phyloP scores from a whole-genome alignment of 2,797 vertebrate species.

The Taenioides sp. region DNA sequence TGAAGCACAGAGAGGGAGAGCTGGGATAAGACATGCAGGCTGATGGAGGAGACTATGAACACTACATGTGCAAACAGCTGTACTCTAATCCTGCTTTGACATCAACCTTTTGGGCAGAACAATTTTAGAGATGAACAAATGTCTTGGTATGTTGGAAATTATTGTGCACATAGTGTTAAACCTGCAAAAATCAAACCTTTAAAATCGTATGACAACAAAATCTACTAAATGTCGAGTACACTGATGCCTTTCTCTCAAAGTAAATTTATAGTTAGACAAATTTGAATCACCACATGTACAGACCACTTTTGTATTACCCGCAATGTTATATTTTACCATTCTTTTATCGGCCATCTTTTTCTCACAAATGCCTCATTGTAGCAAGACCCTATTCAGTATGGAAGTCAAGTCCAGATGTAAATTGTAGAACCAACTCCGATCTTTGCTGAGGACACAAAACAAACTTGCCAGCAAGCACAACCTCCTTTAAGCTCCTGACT shows the following conservation, averaged over 20 bases:
- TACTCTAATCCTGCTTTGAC: conserved; percentile 23
- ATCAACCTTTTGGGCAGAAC: conserved; percentile 13
- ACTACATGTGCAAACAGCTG: conserved; percentile 36
- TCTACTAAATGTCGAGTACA: background rate
- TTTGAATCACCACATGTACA: conserved; percentile 30
- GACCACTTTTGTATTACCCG: conserved; percentile 12
- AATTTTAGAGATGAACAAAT: conserved; percentile 37
- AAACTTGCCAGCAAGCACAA: conserved; percentile 71
- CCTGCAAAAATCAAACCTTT: conserved; percentile 20
- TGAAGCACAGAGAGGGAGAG: conserved; percentile 71
- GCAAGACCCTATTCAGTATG: conserved; percentile 47
- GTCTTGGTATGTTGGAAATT: conserved; percentile 17
- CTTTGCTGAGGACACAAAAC: conserved; percentile 48
- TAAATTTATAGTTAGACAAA: conserved; percentile 6
- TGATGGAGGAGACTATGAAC: conserved; percentile 26
- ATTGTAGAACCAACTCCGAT: conserved; percentile 54
- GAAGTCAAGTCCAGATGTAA: conserved; percentile 50
- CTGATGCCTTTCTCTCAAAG: conserved; percentile 14
- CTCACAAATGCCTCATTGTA: conserved; percentile 34
- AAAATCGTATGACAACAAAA: background rate
- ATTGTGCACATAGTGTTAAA: conserved; percentile 25
- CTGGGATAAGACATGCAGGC: conserved; percentile 30
- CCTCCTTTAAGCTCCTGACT: conserved; percentile 55
- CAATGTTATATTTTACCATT: background rate
- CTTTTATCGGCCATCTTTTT: background rate